These are phyloP conservation scores for Megalops atlanticus DNA, from an alignment of 2,113 vertebrate genomes.

Conservation along the genomic window DNA sequence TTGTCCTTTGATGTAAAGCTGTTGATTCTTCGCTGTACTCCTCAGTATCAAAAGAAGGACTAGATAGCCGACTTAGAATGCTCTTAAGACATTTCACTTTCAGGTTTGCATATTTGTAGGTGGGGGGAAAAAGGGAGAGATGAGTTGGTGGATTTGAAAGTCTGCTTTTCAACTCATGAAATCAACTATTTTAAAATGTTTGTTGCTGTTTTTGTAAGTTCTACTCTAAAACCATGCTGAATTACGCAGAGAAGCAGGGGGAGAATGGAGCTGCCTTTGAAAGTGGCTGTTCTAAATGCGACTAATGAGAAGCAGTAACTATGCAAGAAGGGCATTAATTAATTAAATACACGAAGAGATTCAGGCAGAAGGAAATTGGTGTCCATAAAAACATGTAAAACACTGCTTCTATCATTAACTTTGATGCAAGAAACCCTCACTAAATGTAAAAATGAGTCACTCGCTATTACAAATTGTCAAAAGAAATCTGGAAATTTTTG, in stretches of 20 bases:
- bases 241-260: neutral
- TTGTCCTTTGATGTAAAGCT: neutral
- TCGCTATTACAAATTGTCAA: neutral
- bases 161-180: too few relatives aligned
- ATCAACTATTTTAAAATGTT: too few relatives aligned
- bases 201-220: too few relatives aligned
- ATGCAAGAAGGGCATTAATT: neutral
- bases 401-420: neutral
- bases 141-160: too few relatives aligned
- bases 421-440: neutral
- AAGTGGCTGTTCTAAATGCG: neutral
- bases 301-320: conserved; percentile 1
- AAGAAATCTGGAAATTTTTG: neutral
- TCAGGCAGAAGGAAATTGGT: neutral
- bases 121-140: too few relatives aligned
- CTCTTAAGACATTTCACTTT: too few relatives aligned
- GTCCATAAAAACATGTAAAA: neutral
- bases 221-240: too few relatives aligned
- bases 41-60: neutral
- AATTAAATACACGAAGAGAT: neutral
- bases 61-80: neutral
- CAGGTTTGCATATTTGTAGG: too few relatives aligned
- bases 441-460: neutral
- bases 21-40: neutral
- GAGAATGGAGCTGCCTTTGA: neutral